Base-by-base conservation (phyloP, 2,888 invertebrate species). In the Lasius platythorax region DNA sequence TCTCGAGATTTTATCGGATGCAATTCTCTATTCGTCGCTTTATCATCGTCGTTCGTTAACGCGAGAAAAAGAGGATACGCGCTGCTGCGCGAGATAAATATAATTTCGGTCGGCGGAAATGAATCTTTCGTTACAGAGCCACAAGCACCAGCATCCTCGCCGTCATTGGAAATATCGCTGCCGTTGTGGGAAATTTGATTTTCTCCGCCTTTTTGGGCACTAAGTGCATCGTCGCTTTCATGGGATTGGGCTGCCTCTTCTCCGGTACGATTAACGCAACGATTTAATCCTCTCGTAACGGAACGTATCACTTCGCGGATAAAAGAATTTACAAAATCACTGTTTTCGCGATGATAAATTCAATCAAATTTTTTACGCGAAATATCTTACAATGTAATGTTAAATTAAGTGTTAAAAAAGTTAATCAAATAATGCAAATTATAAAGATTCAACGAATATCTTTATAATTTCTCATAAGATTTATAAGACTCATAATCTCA, bases 151-250 rank as follows among this genome's bases (percentile, higher is more conserved):
- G 87, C 83, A 82, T 94, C 66, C 87, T 94, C 50, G 90, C 92
- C 79, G 88, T 91, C 79, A 88, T 92, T 18, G 95, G 94, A n/a
- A 94, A 94, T 88, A 75, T 94, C 30, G 95, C 92, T 3, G 93
- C 93, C 15, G 85, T 93, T 3, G 79, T 92, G 23, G 95, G 95
- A 37, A 95, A 95, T 87, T 74, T 95, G 43, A 84, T 92, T 67
- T 94, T 95, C 88, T 91, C 94, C 40, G 84, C 91, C 8, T 89
- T 95, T 28, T 86, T 95, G 18, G 91, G 89, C n/a, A 63, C 88
- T 46, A 85, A 93, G 72, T 94, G 95, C 72, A 43, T 93, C 68
- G 89, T 89, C 68, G 93, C 94, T 8, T 93, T 94, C 82, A 88
- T 93, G 67, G 92, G 90, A 56, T 87, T 95, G 23, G 94, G 93